Base-by-base conservation (phyloP, 92 coral and sea anemone species). In the Pocillopora grandis region DNA sequence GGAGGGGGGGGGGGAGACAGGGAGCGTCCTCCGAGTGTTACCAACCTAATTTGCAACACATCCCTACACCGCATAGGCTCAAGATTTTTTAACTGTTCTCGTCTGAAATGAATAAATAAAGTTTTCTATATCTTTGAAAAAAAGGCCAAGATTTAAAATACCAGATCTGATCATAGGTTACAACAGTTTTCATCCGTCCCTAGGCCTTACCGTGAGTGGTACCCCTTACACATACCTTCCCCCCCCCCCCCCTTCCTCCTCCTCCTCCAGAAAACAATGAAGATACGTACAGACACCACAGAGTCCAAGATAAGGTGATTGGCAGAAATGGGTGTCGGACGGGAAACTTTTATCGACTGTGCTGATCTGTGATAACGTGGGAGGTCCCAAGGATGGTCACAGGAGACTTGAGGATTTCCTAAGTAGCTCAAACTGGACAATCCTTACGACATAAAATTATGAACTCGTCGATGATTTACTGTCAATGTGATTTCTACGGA, bases 381-480 rank as follows among this genome's bases (percentile, higher is more conserved):
- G 85, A 71, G 85, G 85, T 81, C 85, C 52, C 52, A 42, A 3
- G 52, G 7, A 42, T 7, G 52, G 52, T 42, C 8, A 42, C 8
- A 42, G 8, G 52, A 42, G 52, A 42, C 52, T 42, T 7, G 52
- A 3, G 52, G 52, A 3, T 42, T 42, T 42, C 52, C 52, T 27
- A 42, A 42, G 52, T 42, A 42, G 52, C 52, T 42, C 52, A 42
- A 56, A 31, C 16, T 14, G 63, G 15, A 27, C 7, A 31, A 9
- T 37, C 42, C 55, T 35, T 55, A 55, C 18, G 52, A 31, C 52
- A 10, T 42, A 68, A 31, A 68, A 55, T 55, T 27, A 58, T 58
- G 77, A 60, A 60, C 42, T 60, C 77, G 37, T n/a, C 78, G 33
- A 71, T 71, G 85, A 62, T 81, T 71, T 81, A 71, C 70, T 81